A percentile compares a stretch with the other conserved stretches of the same genome.
phyloP scores from a whole-genome alignment of 2,888 invertebrate genomes.

The Nudaria mundana region DNA sequence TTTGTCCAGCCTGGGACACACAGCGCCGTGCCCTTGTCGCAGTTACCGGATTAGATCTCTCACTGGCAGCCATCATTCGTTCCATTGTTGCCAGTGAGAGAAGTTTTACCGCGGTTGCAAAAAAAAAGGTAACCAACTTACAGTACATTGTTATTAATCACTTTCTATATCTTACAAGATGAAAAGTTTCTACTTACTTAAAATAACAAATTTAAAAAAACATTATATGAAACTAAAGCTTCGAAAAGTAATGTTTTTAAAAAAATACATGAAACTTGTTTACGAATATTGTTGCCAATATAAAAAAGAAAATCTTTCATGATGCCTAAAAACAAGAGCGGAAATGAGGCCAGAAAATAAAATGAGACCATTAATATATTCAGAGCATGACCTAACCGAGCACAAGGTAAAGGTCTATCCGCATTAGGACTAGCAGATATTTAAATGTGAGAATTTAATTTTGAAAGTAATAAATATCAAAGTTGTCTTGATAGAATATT shows the following conservation, averaged over 20 bases:
- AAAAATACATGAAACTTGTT: constrained; percentile 9
- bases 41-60: too few relatives aligned
- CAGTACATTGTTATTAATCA: not conserved
- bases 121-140: too few relatives aligned
- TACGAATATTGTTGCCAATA: constrained; percentile 1
- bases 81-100: too few relatives aligned
- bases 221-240: not conserved
- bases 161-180: too few relatives aligned
- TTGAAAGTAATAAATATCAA: too few relatives aligned
- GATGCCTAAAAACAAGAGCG: constrained; percentile 18
- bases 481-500: too few relatives aligned
- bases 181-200: too few relatives aligned
- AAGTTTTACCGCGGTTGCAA: too few relatives aligned
- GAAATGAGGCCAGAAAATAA: constrained; percentile 6
- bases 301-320: constrained; percentile 11
- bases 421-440: not conserved
- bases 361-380: constrained; percentile 15
- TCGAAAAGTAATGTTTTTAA: not conserved
- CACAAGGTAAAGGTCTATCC: not conserved
- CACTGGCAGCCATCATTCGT: too few relatives aligned
- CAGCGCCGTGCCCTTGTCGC: too few relatives aligned
- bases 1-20: too few relatives aligned
- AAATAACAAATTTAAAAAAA: not conserved
- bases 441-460: not conserved
- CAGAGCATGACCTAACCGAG: constrained; percentile 1